Evolutionary conservation across 1,140 invertebrate species (phyloP).

Genomic region (Latrodectus geometricus): DNA sequence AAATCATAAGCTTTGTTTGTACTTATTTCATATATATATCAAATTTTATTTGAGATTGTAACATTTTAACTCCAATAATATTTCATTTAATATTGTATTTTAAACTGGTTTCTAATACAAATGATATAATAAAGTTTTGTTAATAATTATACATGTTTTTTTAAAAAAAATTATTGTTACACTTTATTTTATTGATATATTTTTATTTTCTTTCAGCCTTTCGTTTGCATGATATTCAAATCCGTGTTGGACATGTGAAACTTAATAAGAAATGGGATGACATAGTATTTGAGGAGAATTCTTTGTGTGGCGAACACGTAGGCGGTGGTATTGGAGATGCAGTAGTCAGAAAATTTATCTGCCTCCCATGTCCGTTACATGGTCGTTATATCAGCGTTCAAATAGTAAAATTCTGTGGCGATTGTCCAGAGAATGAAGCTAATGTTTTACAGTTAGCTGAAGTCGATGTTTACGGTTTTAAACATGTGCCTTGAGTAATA

Average conservation of each 20-base stretch:
- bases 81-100: no score
- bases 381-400: constrained; percentile 63
- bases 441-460: constrained; percentile 64
- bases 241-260: constrained; percentile 61
- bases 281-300: constrained; percentile 60
- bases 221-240: constrained; percentile 63
- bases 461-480: constrained; percentile 63
- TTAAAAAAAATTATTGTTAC: no score
- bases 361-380: constrained; percentile 61
- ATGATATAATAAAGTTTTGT: no score
- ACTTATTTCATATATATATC: no score
- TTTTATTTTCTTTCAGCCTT: constrained; percentile 52
- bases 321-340: constrained; percentile 60
- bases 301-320: constrained; percentile 57
- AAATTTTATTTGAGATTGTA: no score
- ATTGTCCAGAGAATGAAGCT: constrained; percentile 59
- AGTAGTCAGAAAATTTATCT: constrained; percentile 53
- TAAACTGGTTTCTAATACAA: no score
- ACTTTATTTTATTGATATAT: no score
- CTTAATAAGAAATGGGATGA: constrained; percentile 60
- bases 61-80: no score
- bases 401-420: constrained; percentile 61
- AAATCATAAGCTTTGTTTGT: no score
- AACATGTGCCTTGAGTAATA: constrained; percentile 38
- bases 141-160: no score